Percentiles rank a stretch among this genome's conserved stretches.
phyloP scores from a whole-genome alignment of 1,140 invertebrate genomes.

The Rhizoglyphus robini region DNA sequence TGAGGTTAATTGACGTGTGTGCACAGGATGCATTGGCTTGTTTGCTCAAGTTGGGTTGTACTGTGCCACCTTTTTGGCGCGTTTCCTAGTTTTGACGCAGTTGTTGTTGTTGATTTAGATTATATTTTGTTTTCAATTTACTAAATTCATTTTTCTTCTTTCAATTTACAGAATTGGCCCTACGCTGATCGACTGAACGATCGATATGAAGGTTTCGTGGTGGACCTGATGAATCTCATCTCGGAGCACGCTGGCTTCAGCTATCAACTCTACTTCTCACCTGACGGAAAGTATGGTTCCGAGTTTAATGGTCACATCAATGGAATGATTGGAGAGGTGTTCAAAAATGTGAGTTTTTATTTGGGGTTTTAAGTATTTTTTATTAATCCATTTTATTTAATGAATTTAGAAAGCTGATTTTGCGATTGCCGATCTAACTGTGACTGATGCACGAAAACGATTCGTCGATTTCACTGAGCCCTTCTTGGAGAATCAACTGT shows the following conservation, averaged over 20 bases:
- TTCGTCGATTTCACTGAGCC: conserved; percentile 90
- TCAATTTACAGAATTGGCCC: conserved; percentile 17
- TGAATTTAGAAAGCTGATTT: conserved; percentile 59
- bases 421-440: conserved; percentile 82
- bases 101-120: too few relatives aligned
- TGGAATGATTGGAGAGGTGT: conserved; percentile 64
- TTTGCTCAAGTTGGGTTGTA: too few relatives aligned
- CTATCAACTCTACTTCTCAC: conserved; percentile 63
- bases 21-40: too few relatives aligned
- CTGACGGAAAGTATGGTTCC: conserved; percentile 61
- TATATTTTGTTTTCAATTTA: too few relatives aligned
- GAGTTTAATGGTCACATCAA: conserved; percentile 41
- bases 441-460: conserved; percentile 73
- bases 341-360: conserved; percentile 47
- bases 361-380: background rate
- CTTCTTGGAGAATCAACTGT: conserved; percentile 49
- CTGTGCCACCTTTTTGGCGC: too few relatives aligned
- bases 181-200: conserved; percentile 25
- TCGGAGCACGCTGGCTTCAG: conserved; percentile 66
- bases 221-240: conserved; percentile 77
- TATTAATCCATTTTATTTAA: background rate
- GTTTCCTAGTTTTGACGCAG: too few relatives aligned
- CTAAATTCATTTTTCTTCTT: background rate
- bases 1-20: too few relatives aligned
- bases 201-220: conserved; percentile 43